phyloP scores from a whole-genome alignment of 2,797 vertebrate genomes.

The Miopithecus talapoin region DNA sequence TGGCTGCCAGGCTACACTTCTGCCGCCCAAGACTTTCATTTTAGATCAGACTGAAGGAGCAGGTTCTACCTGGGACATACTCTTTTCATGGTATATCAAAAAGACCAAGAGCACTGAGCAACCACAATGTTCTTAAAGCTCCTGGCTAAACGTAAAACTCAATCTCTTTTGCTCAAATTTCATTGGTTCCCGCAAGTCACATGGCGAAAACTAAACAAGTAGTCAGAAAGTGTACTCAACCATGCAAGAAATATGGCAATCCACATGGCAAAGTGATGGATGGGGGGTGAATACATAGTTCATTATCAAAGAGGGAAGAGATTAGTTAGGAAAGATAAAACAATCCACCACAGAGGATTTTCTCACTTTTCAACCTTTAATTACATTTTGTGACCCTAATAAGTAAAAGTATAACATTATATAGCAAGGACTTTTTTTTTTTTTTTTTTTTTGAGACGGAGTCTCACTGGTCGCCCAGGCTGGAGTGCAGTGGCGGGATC shows the following conservation, averaged over 20 bases:
- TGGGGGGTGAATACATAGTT: accelerated
- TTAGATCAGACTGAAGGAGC: background rate
- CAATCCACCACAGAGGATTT: background rate
- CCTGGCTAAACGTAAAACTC: background rate
- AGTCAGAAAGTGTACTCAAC: background rate
- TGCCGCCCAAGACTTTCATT: background rate
- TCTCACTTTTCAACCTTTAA: background rate
- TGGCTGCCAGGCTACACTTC: background rate
- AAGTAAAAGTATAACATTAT: background rate
- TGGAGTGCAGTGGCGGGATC: too few species aligned
- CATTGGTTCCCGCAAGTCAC: background rate
- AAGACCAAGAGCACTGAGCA: background rate
- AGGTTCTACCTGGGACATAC: background rate
- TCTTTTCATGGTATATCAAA: background rate
- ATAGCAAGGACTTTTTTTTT: background rate
- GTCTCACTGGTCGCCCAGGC: too few species aligned
- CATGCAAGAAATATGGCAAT: background rate
- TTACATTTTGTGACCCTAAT: background rate
- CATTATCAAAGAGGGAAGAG: background rate
- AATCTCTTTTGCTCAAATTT: background rate
- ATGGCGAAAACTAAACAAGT: background rate
- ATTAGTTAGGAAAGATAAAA: background rate
- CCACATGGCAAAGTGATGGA: accelerated
- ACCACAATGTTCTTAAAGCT: background rate
- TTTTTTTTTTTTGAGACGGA: too few species aligned